phyloP scores from a whole-genome alignment of 2,113 vertebrate genomes.

The Campylomormyrus tamandua region DNA sequence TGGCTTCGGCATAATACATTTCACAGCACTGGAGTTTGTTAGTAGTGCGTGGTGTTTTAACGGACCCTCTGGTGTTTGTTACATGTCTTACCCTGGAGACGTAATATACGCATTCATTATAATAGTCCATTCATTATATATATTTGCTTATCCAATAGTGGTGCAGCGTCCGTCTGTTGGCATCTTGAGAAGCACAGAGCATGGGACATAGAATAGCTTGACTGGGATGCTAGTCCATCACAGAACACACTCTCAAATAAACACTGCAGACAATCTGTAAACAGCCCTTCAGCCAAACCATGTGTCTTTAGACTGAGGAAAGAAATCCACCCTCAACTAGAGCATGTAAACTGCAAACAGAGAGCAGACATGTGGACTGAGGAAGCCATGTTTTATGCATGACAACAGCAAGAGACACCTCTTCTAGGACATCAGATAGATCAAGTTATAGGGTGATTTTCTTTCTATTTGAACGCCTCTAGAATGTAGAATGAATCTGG shows the following conservation, averaged over 20 bases:
- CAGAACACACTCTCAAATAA: background rate
- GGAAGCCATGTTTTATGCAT: background rate
- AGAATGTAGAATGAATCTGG: background rate
- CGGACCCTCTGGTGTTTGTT: background rate
- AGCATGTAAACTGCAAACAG: background rate
- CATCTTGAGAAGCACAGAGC: background rate
- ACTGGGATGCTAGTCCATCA: background rate
- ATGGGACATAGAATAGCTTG: background rate
- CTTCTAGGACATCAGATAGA: background rate
- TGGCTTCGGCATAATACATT: background rate
- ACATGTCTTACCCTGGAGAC: background rate
- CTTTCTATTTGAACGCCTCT: background rate
- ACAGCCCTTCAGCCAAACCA: background rate
- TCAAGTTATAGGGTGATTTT: background rate
- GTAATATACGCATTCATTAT: background rate
- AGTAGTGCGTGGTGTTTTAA: background rate
- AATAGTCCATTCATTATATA: background rate
- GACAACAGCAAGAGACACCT: background rate
- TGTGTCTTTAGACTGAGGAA: background rate
- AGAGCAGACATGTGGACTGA: background rate
- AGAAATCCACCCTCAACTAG: background rate
- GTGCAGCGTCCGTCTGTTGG: background rate
- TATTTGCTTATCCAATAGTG: background rate
- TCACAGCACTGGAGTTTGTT: background rate
- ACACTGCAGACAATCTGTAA: background rate